phyloP scores from a whole-genome alignment of 2,888 invertebrate species.

The Eilema griseolum region DNA sequence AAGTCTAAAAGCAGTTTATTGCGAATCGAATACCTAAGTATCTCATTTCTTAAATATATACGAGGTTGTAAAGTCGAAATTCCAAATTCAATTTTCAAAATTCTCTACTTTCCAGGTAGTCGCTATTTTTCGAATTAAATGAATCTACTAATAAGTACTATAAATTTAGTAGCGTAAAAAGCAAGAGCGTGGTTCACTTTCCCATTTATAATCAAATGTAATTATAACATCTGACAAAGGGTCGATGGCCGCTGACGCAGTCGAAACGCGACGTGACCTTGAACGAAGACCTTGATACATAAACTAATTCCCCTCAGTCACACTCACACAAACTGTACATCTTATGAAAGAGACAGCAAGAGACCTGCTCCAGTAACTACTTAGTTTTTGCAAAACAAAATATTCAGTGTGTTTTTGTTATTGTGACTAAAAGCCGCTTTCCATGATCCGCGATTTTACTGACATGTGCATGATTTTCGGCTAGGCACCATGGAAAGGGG shows the following conservation, averaged over 20 bases:
- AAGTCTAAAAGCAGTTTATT: too few species aligned
- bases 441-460: too few species aligned
- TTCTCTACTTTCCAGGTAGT: too few species aligned
- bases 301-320: not conserved
- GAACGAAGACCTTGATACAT: constrained; percentile 13
- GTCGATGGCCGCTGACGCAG: constrained; percentile 11
- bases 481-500: too few species aligned
- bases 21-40: too few species aligned
- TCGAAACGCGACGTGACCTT: constrained; percentile 2
- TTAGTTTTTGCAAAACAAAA: not conserved
- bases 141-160: not conserved
- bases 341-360: not conserved
- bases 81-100: too few species aligned
- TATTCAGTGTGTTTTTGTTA: not conserved
- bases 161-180: constrained; percentile 10
- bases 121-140: too few species aligned
- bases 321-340: not conserved
- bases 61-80: too few species aligned
- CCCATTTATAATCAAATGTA: constrained; percentile 17
- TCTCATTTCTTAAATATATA: too few species aligned
- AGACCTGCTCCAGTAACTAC: not conserved
- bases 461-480: too few species aligned
- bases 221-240: constrained; percentile 14
- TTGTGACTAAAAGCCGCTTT: not conserved
- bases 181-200: constrained; percentile 11